Conservation (phyloP, 2,888 invertebrate genomes). For the Cancer borealis region DNA sequence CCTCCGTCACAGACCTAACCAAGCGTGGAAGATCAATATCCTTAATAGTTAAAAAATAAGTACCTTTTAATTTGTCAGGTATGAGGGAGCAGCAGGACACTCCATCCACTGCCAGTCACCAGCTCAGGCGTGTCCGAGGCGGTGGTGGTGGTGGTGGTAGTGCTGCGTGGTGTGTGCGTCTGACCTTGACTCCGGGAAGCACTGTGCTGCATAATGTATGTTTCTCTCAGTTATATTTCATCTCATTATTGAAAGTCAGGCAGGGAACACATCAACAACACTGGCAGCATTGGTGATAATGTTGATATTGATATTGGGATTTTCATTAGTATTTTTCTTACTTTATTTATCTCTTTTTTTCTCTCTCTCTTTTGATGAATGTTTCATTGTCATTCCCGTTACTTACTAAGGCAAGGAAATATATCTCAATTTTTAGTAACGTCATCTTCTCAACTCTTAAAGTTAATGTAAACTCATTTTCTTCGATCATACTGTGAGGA, state of each 20-base stretch:
- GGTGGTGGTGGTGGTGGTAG: neutral
- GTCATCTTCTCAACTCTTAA: neutral
- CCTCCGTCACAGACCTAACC: slow-evolving; percentile 5
- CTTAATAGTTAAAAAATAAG: slow-evolving; percentile 6
- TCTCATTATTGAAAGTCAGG: neutral
- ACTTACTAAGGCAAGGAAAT: too few species aligned
- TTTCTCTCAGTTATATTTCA: neutral
- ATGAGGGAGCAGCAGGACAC: neutral
- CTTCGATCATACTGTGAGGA: neutral
- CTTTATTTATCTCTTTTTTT: too few species aligned
- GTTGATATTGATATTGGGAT: neutral
- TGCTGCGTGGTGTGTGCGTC: neutral
- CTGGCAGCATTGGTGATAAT: neutral
- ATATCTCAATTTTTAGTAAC: neutral
- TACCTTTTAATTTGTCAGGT: neutral
- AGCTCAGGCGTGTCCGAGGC: slow-evolving; percentile 1
- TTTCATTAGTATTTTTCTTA: neutral
- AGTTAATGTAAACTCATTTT: neutral
- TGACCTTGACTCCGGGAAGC: slow-evolving; percentile 33
- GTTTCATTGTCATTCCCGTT: neutral
- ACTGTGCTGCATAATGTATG: neutral
- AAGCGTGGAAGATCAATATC: slow-evolving; percentile 11
- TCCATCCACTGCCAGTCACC: neutral
- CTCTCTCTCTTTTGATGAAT: too few species aligned
- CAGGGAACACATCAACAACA: neutral